phyloP scores from a whole-genome alignment of 2,797 vertebrate genomes.

The Poeciliopsis turneri region DNA sequence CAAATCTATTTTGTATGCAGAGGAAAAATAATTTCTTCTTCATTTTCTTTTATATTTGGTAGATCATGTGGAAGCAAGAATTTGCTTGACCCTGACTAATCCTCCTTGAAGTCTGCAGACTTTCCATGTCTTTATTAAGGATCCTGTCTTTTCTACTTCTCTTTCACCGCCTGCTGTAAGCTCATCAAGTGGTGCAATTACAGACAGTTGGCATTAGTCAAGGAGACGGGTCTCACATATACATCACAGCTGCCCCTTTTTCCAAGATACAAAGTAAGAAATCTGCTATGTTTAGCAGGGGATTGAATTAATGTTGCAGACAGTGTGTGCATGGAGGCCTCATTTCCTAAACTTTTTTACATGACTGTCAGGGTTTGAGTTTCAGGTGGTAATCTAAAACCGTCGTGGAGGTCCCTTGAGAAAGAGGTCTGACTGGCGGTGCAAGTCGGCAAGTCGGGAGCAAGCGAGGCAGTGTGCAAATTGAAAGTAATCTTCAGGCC shows the following conservation, averaged over 20 bases:
- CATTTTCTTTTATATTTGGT: slow-evolving; percentile 46
- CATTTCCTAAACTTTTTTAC: slow-evolving; percentile 58
- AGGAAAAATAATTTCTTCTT: slow-evolving; percentile 2
- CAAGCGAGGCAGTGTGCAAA: slow-evolving; percentile 53
- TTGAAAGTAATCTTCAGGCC: slow-evolving; percentile 72
- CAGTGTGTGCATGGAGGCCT: slow-evolving; percentile 36
- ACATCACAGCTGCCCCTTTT: slow-evolving; percentile 19
- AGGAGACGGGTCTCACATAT: slow-evolving; percentile 37
- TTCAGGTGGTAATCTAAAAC: slow-evolving; percentile 71
- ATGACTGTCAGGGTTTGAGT: slow-evolving; percentile 59
- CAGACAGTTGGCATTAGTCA: slow-evolving; percentile 67
- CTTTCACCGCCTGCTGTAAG: slow-evolving; percentile 58
- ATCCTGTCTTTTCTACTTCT: slow-evolving; percentile 65
- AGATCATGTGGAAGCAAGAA: slow-evolving; percentile 49
- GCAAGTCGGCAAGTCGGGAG: slow-evolving; percentile 35
- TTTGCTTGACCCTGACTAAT: slow-evolving; percentile 63
- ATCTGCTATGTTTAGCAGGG: slow-evolving; percentile 12
- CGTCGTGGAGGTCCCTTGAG: slow-evolving; percentile 53
- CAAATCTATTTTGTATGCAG: slow-evolving; percentile 34
- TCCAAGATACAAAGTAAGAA: slow-evolving; percentile 33
- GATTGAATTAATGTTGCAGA: slow-evolving; percentile 21
- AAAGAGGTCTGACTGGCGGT: slow-evolving; percentile 57
- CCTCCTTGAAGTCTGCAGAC: slow-evolving; percentile 59
- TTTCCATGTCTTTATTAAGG: slow-evolving; percentile 66
- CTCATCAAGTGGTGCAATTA: slow-evolving; percentile 74